Percentiles rank a stretch among this genome's conserved stretches.
phyloP scores from a whole-genome alignment of 23 tunicate species.

The Diplosoma virens region DNA sequence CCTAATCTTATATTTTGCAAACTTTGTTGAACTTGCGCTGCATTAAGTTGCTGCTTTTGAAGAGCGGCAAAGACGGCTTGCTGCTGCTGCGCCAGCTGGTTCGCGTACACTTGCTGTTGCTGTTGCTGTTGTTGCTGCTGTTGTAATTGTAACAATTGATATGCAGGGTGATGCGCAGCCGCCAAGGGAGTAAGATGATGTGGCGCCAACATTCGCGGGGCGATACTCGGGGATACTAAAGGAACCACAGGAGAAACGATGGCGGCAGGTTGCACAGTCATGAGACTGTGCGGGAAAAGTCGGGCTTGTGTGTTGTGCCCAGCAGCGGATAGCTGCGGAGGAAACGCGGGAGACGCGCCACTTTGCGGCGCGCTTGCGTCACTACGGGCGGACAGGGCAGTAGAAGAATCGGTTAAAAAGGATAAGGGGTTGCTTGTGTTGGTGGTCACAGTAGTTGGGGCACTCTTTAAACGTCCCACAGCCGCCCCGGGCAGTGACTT shows the following conservation, averaged over 20 bases:
- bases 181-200: constrained; percentile 37
- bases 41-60: constrained; percentile 51
- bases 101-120: constrained; percentile 41
- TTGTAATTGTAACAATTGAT: constrained; percentile 57
- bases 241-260: constrained; percentile 39
- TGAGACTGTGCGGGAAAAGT: not conserved
- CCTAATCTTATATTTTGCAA: constrained; percentile 40
- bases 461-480: not conserved
- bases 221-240: constrained; percentile 32
- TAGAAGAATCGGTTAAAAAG: not conserved
- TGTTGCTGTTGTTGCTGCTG: constrained; percentile 35
- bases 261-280: constrained; percentile 36
- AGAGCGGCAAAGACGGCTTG: constrained; percentile 27
- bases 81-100: constrained; percentile 46
- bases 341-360: not conserved
- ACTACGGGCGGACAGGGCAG: not conserved
- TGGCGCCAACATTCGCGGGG: constrained; percentile 35
- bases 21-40: constrained; percentile 43
- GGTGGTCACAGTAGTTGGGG: not conserved
- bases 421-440: not conserved
- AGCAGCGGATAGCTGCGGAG: not conserved
- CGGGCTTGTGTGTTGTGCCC: constrained; percentile 14
- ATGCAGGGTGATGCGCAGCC: constrained; percentile 29
- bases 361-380: not conserved
- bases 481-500: not conserved